Conservation (phyloP, 2,888 invertebrate genomes). For the Idaea aversata region DNA sequence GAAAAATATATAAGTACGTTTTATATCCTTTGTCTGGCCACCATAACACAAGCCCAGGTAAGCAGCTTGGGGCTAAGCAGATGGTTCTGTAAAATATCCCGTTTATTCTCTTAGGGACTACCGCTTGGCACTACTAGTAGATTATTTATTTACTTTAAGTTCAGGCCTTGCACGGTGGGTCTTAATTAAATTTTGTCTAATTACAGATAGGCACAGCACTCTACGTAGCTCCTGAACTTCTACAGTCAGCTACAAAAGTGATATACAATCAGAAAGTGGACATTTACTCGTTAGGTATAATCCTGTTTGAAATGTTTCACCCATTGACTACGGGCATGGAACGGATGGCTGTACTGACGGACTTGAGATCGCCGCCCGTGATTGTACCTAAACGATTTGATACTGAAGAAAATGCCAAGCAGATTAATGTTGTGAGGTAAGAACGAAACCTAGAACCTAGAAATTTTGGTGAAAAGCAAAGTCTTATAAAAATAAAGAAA, state of each 20-base stretch:
- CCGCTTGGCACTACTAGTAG: too few species aligned
- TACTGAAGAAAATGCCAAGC: slow-evolving; percentile 77
- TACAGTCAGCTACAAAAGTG: slow-evolving; percentile 84
- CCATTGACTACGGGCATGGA: slow-evolving; percentile 94
- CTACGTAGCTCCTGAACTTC: slow-evolving; percentile 97
- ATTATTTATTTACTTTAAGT: too few species aligned
- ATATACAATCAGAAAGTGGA: slow-evolving; percentile 94
- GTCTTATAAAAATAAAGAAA: too few species aligned
- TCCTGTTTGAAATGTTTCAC: slow-evolving; percentile 97
- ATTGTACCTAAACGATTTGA: slow-evolving; percentile 85
- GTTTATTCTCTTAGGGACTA: too few species aligned
- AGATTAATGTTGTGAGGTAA: slow-evolving; percentile 82
- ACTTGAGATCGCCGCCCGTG: slow-evolving; percentile 85
- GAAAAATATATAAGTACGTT: too few species aligned
- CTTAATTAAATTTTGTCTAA: background rate
- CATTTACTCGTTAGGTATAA: slow-evolving; percentile 93
- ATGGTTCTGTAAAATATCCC: too few species aligned
- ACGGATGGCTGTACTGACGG: slow-evolving; percentile 87
- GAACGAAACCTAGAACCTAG: slow-evolving; percentile 23
- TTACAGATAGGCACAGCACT: slow-evolving; percentile 93
- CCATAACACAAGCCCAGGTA: too few species aligned
- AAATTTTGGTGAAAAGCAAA: too few species aligned
- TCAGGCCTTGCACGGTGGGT: too few species aligned
- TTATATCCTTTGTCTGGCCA: too few species aligned
- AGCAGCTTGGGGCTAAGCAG: too few species aligned